These are phyloP conservation scores for Lumbricus terrestris DNA, from an alignment of 2,888 invertebrate species.

Conservation along the genomic window DNA sequence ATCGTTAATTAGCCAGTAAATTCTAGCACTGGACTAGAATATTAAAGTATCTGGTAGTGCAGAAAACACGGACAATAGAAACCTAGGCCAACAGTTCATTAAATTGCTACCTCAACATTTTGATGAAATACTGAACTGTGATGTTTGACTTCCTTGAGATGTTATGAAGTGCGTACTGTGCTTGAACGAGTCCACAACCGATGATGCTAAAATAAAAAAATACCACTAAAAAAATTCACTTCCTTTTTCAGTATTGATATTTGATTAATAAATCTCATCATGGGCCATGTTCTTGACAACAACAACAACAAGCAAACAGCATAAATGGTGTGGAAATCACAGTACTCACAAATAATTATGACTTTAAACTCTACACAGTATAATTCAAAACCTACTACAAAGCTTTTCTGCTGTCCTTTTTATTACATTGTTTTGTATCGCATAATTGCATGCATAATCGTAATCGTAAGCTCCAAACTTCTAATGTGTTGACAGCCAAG, in stretches of 20 bases:
- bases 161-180: constrained; percentile 64
- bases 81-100: neutral
- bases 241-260: neutral
- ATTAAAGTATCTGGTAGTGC: neutral
- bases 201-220: constrained; percentile 58
- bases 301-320: neutral
- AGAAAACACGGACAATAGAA: neutral
- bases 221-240: neutral
- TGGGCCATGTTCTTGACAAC: neutral
- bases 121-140: constrained; percentile 63
- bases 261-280: neutral
- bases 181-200: constrained; percentile 64
- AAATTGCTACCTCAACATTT: constrained; percentile 60
- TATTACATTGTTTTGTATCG: too few species aligned
- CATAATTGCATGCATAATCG: too few species aligned
- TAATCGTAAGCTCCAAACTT: too few species aligned
- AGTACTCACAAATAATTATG: too few species aligned
- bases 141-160: constrained; percentile 63
- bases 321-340: too few species aligned
- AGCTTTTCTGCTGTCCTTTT: too few species aligned
- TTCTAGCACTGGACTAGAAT: too few species aligned
- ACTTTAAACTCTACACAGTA: too few species aligned
- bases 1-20: neutral
- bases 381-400: too few species aligned
- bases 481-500: too few species aligned